phyloP scores from a whole-genome alignment of 2,888 invertebrate genomes.

The Pterostichus madidus region DNA sequence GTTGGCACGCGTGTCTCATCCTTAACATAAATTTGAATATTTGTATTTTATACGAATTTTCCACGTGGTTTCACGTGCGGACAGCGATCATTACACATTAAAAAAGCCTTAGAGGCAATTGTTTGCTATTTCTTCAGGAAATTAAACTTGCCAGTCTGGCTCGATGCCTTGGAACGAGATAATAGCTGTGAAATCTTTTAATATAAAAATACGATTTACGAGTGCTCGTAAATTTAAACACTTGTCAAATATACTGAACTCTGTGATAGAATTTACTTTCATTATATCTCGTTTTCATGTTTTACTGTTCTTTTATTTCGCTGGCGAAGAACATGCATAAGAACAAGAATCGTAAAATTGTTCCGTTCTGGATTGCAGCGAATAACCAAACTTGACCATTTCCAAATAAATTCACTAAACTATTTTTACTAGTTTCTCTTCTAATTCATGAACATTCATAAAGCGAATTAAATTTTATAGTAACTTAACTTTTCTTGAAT shows the following conservation, averaged over 20 bases:
- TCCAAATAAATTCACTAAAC: too few species aligned
- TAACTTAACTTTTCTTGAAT: too few species aligned
- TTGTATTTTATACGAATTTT: slow-evolving; percentile 52
- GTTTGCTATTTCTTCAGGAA: slow-evolving; percentile 39
- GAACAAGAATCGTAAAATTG: slow-evolving; percentile 10
- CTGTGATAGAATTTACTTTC: slow-evolving; percentile 38
- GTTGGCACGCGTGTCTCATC: slow-evolving; percentile 48
- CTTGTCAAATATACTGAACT: slow-evolving; percentile 40
- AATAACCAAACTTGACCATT: too few species aligned
- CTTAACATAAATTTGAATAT: slow-evolving; percentile 58
- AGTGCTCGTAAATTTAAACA: slow-evolving; percentile 35
- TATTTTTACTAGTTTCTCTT: too few species aligned
- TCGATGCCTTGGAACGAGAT: slow-evolving; percentile 22
- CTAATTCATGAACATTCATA: too few species aligned
- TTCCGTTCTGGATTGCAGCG: not conserved
- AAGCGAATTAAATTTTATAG: too few species aligned
- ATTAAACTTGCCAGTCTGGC: slow-evolving; percentile 34
- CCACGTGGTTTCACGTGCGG: slow-evolving; percentile 33
- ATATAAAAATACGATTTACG: slow-evolving; percentile 40
- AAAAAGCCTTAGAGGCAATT: slow-evolving; percentile 40
- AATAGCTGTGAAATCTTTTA: slow-evolving; percentile 34
- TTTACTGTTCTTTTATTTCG: slow-evolving; percentile 39
- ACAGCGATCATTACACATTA: slow-evolving; percentile 42
- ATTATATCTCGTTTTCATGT: slow-evolving; percentile 46
- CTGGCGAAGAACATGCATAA: slow-evolving; percentile 10